Conservation (phyloP, 2,113 vertebrate species). For the Syngnathus typhle region DNA sequence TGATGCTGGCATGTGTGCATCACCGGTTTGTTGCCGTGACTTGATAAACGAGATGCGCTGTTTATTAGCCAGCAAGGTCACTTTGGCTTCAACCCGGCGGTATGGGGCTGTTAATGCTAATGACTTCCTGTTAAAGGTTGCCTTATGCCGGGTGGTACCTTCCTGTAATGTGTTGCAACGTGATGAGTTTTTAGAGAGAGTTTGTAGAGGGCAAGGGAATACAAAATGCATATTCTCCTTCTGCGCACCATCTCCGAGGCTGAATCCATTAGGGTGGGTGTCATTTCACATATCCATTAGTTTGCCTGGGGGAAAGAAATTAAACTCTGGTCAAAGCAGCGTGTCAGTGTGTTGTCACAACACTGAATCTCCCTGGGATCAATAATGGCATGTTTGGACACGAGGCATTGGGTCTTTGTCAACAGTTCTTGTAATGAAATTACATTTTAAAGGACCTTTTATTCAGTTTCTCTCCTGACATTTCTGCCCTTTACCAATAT, state of each 20-base stretch:
- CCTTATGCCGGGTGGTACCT: slow-evolving; percentile 31
- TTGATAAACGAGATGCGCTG: slow-evolving; percentile 15
- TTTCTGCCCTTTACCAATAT: not conserved
- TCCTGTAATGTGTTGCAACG: slow-evolving; percentile 29
- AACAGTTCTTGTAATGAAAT: not conserved
- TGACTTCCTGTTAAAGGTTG: slow-evolving; percentile 29
- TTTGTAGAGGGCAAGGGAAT: slow-evolving; percentile 26
- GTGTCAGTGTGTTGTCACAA: slow-evolving; percentile 1
- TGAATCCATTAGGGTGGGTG: slow-evolving; percentile 18
- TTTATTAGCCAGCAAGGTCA: slow-evolving; percentile 35
- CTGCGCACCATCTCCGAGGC: not conserved
- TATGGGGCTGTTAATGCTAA: slow-evolving; percentile 32
- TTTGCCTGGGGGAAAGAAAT: slow-evolving; percentile 5
- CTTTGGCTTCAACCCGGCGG: slow-evolving; percentile 35
- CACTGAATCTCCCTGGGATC: not conserved
- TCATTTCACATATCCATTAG: slow-evolving; percentile 23
- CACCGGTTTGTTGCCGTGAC: slow-evolving; percentile 15
- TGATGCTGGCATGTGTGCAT: not conserved
- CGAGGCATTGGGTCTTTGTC: not conserved
- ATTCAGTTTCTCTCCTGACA: not conserved
- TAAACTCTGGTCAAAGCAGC: not conserved
- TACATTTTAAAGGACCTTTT: not conserved
- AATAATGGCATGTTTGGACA: not conserved
- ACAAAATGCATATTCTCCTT: slow-evolving; percentile 23
- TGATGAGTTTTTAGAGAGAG: slow-evolving; percentile 20